phyloP scores from a whole-genome alignment of 2,113 vertebrate species.

The Mobula birostris region DNA sequence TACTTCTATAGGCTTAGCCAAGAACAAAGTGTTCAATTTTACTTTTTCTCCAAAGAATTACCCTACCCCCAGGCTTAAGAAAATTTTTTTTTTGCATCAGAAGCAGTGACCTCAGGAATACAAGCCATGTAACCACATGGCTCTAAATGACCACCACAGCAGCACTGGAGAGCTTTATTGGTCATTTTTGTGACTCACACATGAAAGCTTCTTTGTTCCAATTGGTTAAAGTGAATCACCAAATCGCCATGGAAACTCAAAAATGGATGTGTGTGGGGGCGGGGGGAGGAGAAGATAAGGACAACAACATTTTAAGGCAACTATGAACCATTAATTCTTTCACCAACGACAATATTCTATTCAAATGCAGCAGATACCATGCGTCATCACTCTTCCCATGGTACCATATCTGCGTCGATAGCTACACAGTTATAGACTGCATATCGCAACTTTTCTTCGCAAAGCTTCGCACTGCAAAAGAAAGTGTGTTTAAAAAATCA shows the following conservation, averaged over 20 bases:
- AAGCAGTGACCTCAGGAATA: neutral
- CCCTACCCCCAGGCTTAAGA: neutral
- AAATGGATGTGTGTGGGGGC: neutral
- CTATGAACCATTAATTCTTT: neutral
- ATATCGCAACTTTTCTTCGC: slow-evolving; percentile 92
- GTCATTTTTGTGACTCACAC: neutral
- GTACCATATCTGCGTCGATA: slow-evolving; percentile 95
- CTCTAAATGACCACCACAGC: neutral
- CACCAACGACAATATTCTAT: neutral
- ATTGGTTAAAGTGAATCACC: neutral
- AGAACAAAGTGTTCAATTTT: neutral
- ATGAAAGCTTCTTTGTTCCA: neutral
- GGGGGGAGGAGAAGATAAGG: neutral
- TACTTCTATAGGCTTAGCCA: neutral
- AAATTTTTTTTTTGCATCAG: neutral
- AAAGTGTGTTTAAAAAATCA: neutral
- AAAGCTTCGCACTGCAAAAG: slow-evolving; percentile 76
- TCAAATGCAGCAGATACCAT: neutral
- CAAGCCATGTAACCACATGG: neutral
- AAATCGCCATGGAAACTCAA: neutral
- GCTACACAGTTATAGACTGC: slow-evolving; percentile 96
- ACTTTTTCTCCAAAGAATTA: neutral
- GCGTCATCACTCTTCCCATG: slow-evolving; percentile 83
- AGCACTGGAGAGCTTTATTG: neutral
- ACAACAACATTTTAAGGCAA: neutral